Base-by-base conservation (phyloP, 2,113 vertebrate species). In the Pavo muticus region DNA sequence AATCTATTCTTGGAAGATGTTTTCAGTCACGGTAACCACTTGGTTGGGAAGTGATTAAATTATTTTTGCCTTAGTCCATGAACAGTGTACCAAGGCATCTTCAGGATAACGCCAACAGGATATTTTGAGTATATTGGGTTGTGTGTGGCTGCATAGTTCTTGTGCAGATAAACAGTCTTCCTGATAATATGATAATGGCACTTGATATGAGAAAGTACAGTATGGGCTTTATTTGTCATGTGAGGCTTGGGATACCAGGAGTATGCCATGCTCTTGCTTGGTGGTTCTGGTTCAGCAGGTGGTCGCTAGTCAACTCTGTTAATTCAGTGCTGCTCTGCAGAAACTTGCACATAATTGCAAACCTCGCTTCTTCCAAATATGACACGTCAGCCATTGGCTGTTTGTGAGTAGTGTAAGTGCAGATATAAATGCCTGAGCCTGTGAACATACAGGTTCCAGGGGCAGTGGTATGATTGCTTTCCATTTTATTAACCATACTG, bases 31-130 rank as follows among this genome's bases (percentile, higher is more conserved):
- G 64, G 44, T 61, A 77, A n/a, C 24, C 10, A 6, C 57, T 52
- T 0, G 2, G 14, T 47, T 74, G 11, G 48, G 67, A 72, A 32
- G 7, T 0, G 0, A 18, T 81, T 10, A 86, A 47, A 68, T 68
- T 64, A 50, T 64, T 64, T 37, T 29, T 64, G 7, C 20, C 45
- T 52, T 19, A 64, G 44, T 40, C 20, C 40, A 15, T 32, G 21
- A 24, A n/a, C 20, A 63, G 45, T 29, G 47, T 37, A 47, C 27
- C 5, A 30, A 40, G 37, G 27, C 37, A 13, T 30, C 32, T 50
- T 52, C 60, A 52, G 27, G 45, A 13, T 64, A 17, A n/a, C 10
- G 8, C 21, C 10, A 9, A 17, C 37, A 18, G 35, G 27, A 5
- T n/a, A 9, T 23, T 52, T 48, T 64, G 20, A 15, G 14, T 63